Percentiles rank a stretch among this genome's conserved stretches.
These are phyloP conservation scores for Hypanus sabinus DNA, from an alignment of 2,113 vertebrate genomes.

Conservation along the genomic window DNA sequence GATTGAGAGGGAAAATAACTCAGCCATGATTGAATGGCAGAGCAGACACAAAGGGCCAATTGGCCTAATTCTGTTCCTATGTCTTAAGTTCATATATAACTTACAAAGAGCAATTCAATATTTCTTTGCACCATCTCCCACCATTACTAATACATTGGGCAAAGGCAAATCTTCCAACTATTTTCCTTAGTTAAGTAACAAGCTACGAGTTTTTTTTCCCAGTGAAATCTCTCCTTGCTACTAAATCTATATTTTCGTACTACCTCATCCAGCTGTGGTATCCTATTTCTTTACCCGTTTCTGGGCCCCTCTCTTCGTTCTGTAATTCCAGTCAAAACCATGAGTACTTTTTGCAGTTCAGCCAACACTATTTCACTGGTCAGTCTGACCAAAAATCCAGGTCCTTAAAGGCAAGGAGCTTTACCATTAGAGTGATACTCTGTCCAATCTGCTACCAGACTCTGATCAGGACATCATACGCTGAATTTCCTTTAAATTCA, in stretches of 20 bases:
- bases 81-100: neutral
- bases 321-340: neutral
- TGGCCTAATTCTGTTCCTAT: too few species aligned
- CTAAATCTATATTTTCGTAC: neutral
- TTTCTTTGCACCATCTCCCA: neutral
- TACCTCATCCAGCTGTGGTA: neutral
- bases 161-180: neutral
- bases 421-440: neutral
- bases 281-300: conserved; percentile 9
- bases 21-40: too few species aligned
- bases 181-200: neutral
- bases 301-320: neutral
- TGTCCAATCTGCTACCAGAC: neutral
- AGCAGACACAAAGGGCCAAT: too few species aligned
- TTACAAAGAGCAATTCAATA: neutral
- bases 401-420: neutral
- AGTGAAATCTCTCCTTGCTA: conserved; percentile 2
- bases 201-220: neutral
- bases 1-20: too few species aligned
- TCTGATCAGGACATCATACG: neutral
- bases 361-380: neutral
- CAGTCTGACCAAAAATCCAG: neutral
- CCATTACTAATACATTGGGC: neutral
- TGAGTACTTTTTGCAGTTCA: neutral
- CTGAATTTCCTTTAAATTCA: neutral